These are phyloP conservation scores for Netelia virgata DNA, from an alignment of 2,888 invertebrate species.

Conservation along the genomic window DNA sequence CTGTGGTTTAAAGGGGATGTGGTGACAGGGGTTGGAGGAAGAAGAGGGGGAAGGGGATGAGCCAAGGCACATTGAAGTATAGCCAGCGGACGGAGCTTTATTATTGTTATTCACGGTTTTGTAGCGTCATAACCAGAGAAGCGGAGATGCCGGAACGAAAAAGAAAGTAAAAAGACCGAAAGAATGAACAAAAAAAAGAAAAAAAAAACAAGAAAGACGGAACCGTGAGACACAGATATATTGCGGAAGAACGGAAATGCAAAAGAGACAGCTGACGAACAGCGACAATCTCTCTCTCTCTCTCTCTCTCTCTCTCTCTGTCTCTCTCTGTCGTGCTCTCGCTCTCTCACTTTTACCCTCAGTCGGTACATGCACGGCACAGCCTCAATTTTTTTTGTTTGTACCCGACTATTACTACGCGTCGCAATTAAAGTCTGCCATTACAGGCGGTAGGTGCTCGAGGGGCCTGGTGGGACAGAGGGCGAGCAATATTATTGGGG, in stretches of 20 bases:
- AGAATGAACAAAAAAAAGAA: constrained; percentile 21
- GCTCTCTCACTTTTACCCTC: not conserved
- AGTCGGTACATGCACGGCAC: constrained; percentile 9
- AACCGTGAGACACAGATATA: constrained; percentile 34
- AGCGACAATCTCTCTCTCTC: constrained; percentile 50
- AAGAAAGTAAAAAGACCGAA: not conserved
- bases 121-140: constrained; percentile 66
- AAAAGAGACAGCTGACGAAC: constrained; percentile 55
- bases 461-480: not conserved
- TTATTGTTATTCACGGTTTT: constrained; percentile 68
- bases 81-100: constrained; percentile 57
- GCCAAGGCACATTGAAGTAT: constrained; percentile 45
- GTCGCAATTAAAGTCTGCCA: constrained; percentile 49
- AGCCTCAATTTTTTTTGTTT: constrained; percentile 56
- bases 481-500: not conserved
- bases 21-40: constrained; percentile 14
- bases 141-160: constrained; percentile 50
- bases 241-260: constrained; percentile 43
- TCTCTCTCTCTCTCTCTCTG: constrained; percentile 3
- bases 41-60: constrained; percentile 18
- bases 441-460: not conserved
- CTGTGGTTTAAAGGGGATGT: constrained; percentile 28
- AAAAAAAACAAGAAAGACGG: not conserved
- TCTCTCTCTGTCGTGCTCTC: not conserved
- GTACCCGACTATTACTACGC: constrained; percentile 54